Evolutionary conservation across 2,797 vertebrate genomes (phyloP).

Genomic region (Babyrousa celebensis): DNA sequence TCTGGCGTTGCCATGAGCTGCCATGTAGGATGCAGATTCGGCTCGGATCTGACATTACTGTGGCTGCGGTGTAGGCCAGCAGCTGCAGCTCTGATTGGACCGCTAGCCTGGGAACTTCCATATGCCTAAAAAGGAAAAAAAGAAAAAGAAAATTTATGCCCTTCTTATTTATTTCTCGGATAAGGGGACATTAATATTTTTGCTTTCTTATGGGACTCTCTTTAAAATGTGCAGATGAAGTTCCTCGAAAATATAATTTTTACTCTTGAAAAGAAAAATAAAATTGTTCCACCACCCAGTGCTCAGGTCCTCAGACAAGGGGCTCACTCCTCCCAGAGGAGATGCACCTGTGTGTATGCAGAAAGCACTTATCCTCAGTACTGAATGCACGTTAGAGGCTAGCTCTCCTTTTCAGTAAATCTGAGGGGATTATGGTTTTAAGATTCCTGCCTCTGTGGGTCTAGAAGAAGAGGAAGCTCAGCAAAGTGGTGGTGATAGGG

Average conservation of each 20-base stretch:
- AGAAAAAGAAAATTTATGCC: slow-evolving; percentile 86
- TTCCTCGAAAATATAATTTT: slow-evolving; percentile 91
- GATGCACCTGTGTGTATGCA: not conserved
- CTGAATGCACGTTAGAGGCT: not conserved
- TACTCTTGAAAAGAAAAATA: slow-evolving; percentile 79
- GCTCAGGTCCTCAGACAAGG: not conserved
- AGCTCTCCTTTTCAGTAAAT: not conserved
- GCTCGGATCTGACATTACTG: no score
- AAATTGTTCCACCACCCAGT: not conserved
- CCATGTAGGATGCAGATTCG: no score
- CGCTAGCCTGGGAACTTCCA: no score
- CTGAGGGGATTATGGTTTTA: not conserved
- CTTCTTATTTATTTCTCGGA: slow-evolving; percentile 87
- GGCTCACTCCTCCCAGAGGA: not conserved
- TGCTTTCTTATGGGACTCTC: slow-evolving; percentile 87
- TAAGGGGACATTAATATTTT: slow-evolving; percentile 86
- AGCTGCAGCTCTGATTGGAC: no score
- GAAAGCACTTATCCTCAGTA: not conserved
- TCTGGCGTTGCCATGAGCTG: no score
- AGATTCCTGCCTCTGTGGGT: not conserved
- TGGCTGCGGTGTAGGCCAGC: no score
- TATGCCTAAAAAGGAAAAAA: no score
- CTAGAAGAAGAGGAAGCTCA: not conserved
- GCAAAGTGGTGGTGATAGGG: not conserved
- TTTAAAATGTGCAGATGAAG: slow-evolving; percentile 89